Base-by-base conservation (phyloP, 2,888 invertebrate genomes). In the Plebejus anna region DNA sequence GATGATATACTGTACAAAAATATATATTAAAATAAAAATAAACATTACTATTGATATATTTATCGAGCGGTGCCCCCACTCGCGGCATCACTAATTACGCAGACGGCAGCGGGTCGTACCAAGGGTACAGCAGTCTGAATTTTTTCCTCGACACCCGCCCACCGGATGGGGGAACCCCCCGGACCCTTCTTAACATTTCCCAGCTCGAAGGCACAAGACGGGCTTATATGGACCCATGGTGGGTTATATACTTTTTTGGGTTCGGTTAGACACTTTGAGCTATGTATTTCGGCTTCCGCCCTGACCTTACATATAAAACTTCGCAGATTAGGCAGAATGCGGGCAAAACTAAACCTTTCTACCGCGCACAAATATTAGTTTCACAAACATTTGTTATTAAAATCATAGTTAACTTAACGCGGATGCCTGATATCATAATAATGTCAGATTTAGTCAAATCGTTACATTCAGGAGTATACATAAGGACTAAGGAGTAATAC, bases 181-280 rank as follows among this genome's bases (percentile, higher is more conserved):
- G 87, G 89, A 90, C 91, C 90, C 91, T 91, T 94, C 90, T 93
- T 93, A 93, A 91, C 91, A 90, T 91, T 91, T 89, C 90, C 92
- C 92, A 89, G 89, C 90, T 90, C 88, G 87, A 84, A 89, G 90
- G 91, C 90, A 90, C 90, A 83, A 92, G 92, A 91, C 87, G 84
- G 86, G 87, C 86, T 87, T 91, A 91, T 90, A 90, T 91, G 91
- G 86, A 84, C 85, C 89, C 88, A 87, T 89, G 87, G 90, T 90
- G 88, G 88, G 89, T 88, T 93, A 92, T 92, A 91, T 92, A 92
- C 92, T 91, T 93, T 93, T 93, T 92, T 91, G 91, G 91, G 91
- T 87, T 90, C 89, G 90, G 86, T 84, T 87, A 88, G 92, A 90
- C 90, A 90, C 90, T 91, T 91, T 89, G 90, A 90, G 90, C 90